These are phyloP conservation scores for Ophion ellenae DNA, from an alignment of 2,888 invertebrate genomes.

Conservation along the genomic window DNA sequence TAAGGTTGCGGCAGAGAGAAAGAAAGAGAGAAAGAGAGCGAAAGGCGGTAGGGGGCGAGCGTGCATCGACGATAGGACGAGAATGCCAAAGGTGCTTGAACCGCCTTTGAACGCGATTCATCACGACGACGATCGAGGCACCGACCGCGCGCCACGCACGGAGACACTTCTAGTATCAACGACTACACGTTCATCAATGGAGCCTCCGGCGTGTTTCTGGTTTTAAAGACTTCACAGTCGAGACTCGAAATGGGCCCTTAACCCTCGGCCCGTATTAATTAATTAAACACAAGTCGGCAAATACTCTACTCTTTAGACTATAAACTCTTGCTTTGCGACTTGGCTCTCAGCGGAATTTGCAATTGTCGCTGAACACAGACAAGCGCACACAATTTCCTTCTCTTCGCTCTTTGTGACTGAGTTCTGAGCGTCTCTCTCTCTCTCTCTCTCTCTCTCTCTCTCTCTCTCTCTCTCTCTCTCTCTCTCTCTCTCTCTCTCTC, in stretches of 20 bases:
- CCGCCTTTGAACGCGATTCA: constrained; percentile 22
- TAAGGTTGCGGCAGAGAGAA: background rate
- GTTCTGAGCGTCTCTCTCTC: background rate
- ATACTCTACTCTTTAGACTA: background rate
- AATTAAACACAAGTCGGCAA: too few relatives aligned
- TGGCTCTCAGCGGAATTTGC: constrained; percentile 34
- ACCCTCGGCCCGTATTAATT: too few relatives aligned
- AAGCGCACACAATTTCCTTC: background rate
- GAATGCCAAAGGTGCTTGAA: constrained; percentile 19
- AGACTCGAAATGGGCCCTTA: too few relatives aligned
- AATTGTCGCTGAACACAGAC: constrained; percentile 48
- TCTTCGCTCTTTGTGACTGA: constrained; percentile 33
- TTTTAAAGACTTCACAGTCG: too few relatives aligned
- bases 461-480: too few relatives aligned
- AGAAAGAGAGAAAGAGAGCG: background rate
- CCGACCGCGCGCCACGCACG: background rate
- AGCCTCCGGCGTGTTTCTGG: too few relatives aligned
- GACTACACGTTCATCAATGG: too few relatives aligned
- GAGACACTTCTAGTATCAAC: constrained; percentile 2
- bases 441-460: too few relatives aligned
- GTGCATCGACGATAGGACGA: constrained; percentile 11
- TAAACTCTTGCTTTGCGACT: background rate
- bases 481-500: too few relatives aligned
- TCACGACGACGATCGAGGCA: constrained; percentile 3
- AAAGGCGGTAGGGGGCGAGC: background rate